Percentiles rank a stretch among this genome's conserved stretches.
Conservation (phyloP, 1,140 invertebrate species). For the Sarcophaga bullata region DNA sequence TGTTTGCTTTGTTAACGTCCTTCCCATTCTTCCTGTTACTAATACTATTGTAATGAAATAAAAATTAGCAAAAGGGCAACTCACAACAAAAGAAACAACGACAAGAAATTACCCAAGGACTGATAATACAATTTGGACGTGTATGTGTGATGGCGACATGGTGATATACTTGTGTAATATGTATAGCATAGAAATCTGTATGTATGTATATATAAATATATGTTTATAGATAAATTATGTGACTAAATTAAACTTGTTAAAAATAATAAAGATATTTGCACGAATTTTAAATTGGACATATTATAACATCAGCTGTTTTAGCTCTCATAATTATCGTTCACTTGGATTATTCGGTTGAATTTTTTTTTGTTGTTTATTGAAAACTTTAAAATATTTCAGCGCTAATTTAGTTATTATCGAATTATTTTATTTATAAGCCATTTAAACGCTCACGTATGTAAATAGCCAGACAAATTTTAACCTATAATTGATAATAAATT, state of each 20-base stretch:
- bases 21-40: not conserved
- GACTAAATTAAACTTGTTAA: not conserved
- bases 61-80: not conserved
- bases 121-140: not conserved
- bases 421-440: too few species aligned
- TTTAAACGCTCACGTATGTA: too few species aligned
- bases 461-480: too few species aligned
- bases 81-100: not conserved
- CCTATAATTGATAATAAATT: too few species aligned
- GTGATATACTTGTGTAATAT: too few species aligned
- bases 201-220: too few species aligned
- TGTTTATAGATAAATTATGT: too few species aligned
- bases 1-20: not conserved
- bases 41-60: too few species aligned
- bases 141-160: not conserved
- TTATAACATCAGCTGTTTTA: not conserved
- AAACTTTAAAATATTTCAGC: too few species aligned
- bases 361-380: not conserved
- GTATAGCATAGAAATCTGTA: too few species aligned
- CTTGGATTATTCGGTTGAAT: not conserved
- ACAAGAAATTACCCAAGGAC: not conserved
- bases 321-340: not conserved
- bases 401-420: too few species aligned
- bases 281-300: not conserved
- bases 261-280: constrained; percentile 25